These are phyloP conservation scores for Thumatha senex DNA, from an alignment of 2,888 invertebrate genomes.

Conservation along the genomic window DNA sequence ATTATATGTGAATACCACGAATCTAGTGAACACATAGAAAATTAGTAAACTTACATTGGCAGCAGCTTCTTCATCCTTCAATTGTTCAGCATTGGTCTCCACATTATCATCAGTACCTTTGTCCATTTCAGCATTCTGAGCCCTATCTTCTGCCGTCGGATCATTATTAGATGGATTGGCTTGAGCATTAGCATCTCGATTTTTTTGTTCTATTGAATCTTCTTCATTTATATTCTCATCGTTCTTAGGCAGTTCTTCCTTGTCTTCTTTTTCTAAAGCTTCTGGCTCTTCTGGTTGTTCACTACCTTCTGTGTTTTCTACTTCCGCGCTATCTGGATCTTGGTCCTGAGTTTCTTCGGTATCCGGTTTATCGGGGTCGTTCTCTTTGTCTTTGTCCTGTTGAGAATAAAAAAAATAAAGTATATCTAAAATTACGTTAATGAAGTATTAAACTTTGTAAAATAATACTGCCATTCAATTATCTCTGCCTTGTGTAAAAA, in stretches of 20 bases:
- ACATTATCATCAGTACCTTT: conserved; percentile 76
- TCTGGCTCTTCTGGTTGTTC: conserved; percentile 40
- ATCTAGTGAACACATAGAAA: too few species aligned
- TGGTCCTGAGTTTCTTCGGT: conserved; percentile 32
- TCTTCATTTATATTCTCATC: conserved; percentile 68
- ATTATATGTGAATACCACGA: too few species aligned
- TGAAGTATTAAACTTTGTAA: too few species aligned
- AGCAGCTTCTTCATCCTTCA: conserved; percentile 68
- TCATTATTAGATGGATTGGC: conserved; percentile 78
- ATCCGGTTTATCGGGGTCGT: conserved; percentile 29
- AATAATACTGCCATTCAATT: too few species aligned
- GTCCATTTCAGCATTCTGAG: conserved; percentile 77
- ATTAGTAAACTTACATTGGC: conserved; percentile 60
- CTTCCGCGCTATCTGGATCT: conserved; percentile 35
- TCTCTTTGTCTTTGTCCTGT: conserved; percentile 48
- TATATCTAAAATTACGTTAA: not conserved
- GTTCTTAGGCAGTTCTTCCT: conserved; percentile 69
- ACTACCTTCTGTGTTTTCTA: conserved; percentile 16
- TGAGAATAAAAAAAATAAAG: not conserved
- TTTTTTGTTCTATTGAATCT: conserved; percentile 69
- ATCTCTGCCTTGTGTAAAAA: too few species aligned
- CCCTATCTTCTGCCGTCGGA: conserved; percentile 72
- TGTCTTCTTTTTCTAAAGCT: conserved; percentile 50
- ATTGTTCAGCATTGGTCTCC: conserved; percentile 73
- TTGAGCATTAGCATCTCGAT: conserved; percentile 76